Conservation (phyloP, 1,140 invertebrate species). For the Ylistrum balloti region DNA sequence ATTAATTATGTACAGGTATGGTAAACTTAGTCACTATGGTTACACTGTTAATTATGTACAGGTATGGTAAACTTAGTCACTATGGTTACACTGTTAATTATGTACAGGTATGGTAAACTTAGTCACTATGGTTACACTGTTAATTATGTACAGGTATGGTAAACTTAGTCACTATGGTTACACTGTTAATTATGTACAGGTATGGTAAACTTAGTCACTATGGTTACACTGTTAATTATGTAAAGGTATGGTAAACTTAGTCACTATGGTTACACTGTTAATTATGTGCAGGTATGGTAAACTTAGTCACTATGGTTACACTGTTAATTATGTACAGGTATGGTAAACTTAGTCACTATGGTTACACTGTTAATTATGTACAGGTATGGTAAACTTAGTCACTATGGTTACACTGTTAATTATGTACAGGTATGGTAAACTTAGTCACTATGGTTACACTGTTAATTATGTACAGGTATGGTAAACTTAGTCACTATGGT, state of each 20-base stretch:
- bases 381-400: constrained; percentile 44
- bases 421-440: not conserved
- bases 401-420: too few relatives aligned
- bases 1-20: not conserved
- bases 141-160: constrained; percentile 48
- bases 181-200: too few relatives aligned
- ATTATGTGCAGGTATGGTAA: constrained; percentile 48
- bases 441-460: not conserved
- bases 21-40: not conserved
- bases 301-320: not conserved
- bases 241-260: not conserved
- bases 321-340: not conserved
- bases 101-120: not conserved
- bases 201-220: constrained; percentile 20
- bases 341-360: constrained; percentile 25
- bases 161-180: not conserved
- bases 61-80: too few relatives aligned
- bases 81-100: too few relatives aligned
- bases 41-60: too few relatives aligned
- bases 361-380: constrained; percentile 24
- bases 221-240: not conserved
- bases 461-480: constrained; percentile 49
- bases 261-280: too few relatives aligned
- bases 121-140: not conserved
- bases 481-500: too few relatives aligned